A percentile compares a stretch with the other conserved stretches of the same genome.
Evolutionary conservation across 2,113 vertebrate genomes (phyloP).

Genomic region (Lepus americanus): DNA sequence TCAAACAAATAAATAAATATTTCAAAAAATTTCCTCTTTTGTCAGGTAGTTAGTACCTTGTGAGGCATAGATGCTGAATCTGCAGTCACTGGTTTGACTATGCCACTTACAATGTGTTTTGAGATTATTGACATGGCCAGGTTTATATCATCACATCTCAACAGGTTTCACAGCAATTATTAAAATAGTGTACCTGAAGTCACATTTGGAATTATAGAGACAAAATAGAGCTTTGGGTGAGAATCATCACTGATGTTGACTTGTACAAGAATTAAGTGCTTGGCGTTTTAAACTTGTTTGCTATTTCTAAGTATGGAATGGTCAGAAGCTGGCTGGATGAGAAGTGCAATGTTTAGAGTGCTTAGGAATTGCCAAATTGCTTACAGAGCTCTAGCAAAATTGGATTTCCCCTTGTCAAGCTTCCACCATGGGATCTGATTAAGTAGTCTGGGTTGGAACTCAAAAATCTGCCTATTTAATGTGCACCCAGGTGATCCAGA

Average conservation of each 20-base stretch:
- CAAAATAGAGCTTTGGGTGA: background rate
- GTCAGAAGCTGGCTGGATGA: background rate
- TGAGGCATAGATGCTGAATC: background rate
- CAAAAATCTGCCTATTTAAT: background rate
- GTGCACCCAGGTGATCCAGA: background rate
- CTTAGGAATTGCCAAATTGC: background rate
- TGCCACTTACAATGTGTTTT: background rate
- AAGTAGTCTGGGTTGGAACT: background rate
- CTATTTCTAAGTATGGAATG: background rate
- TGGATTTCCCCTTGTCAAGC: background rate
- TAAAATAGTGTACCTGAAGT: background rate
- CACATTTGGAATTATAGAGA: background rate
- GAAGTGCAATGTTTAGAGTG: background rate
- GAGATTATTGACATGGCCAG: background rate
- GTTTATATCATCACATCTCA: background rate
- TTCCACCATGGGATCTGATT: background rate
- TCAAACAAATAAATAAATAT: conserved; percentile 23
- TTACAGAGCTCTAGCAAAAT: background rate
- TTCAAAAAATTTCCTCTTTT: conserved; percentile 42
- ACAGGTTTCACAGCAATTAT: background rate
- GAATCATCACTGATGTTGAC: background rate
- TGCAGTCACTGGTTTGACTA: background rate
- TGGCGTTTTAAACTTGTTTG: background rate
- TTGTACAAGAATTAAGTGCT: background rate
- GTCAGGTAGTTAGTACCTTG: background rate